phyloP scores from a whole-genome alignment of 1,140 invertebrate species.

The Scylla paramamosain region DNA sequence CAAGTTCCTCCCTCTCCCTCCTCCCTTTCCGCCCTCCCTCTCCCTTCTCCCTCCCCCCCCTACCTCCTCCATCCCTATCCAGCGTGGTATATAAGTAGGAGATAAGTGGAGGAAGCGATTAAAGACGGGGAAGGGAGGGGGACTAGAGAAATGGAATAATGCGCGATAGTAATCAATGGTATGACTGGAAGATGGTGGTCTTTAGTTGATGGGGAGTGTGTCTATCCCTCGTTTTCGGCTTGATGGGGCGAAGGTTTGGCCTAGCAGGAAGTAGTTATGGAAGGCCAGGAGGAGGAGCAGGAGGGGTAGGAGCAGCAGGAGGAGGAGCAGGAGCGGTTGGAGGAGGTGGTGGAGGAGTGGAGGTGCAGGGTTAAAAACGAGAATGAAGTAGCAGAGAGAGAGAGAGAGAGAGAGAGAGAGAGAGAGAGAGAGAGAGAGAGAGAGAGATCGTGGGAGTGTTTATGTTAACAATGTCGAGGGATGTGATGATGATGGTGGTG shows the following conservation, averaged over 20 bases:
- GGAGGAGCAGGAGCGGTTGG: neutral
- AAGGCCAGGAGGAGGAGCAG: neutral
- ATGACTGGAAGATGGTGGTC: neutral
- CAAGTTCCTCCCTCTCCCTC: neutral
- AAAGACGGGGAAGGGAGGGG: neutral
- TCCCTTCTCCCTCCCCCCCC: no score
- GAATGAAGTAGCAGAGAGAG: neutral
- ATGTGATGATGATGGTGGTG: neutral
- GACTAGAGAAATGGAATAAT: neutral
- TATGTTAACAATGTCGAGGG: neutral
- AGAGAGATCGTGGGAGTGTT: no score
- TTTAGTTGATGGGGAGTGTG: neutral
- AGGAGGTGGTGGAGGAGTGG: neutral
- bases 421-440: neutral
- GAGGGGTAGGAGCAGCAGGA: neutral
- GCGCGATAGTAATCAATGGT: neutral
- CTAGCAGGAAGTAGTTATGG: neutral
- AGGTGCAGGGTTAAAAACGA: neutral
- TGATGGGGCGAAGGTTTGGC: neutral
- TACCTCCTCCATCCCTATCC: no score
- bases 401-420: neutral
- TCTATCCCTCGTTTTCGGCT: neutral
- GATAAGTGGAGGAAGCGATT: neutral
- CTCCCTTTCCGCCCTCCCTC: neutral
- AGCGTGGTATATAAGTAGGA: neutral